These are phyloP conservation scores for Colletes collaris DNA, from an alignment of 2,888 invertebrate genomes.

Conservation along the genomic window DNA sequence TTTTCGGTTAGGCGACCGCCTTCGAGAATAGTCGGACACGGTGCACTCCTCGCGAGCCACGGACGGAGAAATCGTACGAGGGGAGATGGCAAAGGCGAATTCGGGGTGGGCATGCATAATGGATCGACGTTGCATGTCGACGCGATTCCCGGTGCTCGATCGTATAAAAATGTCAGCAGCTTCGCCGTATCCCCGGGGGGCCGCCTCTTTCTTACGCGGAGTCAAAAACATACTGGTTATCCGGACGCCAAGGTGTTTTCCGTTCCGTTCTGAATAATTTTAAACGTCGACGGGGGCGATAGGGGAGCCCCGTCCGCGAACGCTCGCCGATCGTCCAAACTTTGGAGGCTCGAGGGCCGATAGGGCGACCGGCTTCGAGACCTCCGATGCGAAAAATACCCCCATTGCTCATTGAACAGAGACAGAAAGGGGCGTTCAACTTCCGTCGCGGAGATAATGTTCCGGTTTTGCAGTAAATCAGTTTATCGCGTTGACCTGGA, in stretches of 20 bases:
- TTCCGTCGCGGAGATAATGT: constrained; percentile 44
- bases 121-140: constrained; percentile 66
- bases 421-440: constrained; percentile 37
- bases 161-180: constrained; percentile 68
- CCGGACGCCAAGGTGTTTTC: constrained; percentile 47
- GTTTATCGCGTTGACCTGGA: constrained; percentile 57
- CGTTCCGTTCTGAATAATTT: constrained; percentile 61
- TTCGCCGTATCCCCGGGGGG: constrained; percentile 39
- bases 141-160: constrained; percentile 60
- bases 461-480: constrained; percentile 54
- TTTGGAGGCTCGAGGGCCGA: constrained; percentile 22
- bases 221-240: constrained; percentile 50
- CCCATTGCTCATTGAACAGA: constrained; percentile 45
- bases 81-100: constrained; percentile 57
- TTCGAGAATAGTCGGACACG: constrained; percentile 8
- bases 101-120: constrained; percentile 65
- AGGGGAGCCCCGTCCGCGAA: background rate
- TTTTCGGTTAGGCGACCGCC: constrained; percentile 8
- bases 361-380: background rate
- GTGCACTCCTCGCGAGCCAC: background rate
- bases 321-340: constrained; percentile 7
- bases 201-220: constrained; percentile 36
- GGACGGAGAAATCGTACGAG: constrained; percentile 42
- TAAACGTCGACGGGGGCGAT: constrained; percentile 39
- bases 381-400: constrained; percentile 43